These are phyloP conservation scores for Labroides dimidiatus DNA, from an alignment of 2,797 vertebrate species.

Conservation along the genomic window DNA sequence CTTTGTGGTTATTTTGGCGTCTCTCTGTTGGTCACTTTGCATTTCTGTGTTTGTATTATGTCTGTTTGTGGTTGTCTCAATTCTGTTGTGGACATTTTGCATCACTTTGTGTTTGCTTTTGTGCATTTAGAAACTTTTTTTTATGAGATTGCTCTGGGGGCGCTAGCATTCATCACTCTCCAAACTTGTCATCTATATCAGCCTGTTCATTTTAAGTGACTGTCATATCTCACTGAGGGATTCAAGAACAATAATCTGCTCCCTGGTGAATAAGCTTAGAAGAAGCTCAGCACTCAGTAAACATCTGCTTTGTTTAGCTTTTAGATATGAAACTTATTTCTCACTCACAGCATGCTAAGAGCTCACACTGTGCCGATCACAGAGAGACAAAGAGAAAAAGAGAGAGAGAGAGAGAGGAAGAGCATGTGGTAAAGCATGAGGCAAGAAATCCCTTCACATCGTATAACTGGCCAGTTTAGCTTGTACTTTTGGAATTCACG, in stretches of 20 bases:
- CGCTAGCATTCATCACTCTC: slow-evolving; percentile 4
- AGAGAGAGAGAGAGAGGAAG: background rate
- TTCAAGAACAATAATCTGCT: slow-evolving; percentile 26
- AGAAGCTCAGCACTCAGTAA: slow-evolving; percentile 29
- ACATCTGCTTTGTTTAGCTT: slow-evolving; percentile 50
- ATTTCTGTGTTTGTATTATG: background rate
- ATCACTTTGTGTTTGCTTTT: background rate
- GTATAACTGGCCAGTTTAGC: slow-evolving; percentile 50
- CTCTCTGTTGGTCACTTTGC: background rate
- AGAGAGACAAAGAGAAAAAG: slow-evolving; percentile 13
- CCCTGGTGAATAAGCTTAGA: slow-evolving; percentile 19
- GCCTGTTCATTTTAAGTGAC: slow-evolving; percentile 1
- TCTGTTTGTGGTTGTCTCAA: background rate
- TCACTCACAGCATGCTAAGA: slow-evolving; percentile 13
- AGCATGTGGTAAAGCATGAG: slow-evolving; percentile 31
- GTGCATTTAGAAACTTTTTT: background rate
- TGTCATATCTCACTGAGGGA: slow-evolving; percentile 24
- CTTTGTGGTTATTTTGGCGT: background rate
- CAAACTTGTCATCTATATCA: background rate
- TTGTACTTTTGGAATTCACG: slow-evolving; percentile 51
- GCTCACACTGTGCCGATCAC: slow-evolving; percentile 34
- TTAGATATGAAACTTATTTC: slow-evolving; percentile 27
- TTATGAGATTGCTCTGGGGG: background rate
- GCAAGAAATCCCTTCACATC: slow-evolving; percentile 40
- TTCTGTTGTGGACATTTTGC: background rate